Base-by-base conservation (phyloP, 2,888 invertebrate genomes). In the Augochlorella aurata region DNA sequence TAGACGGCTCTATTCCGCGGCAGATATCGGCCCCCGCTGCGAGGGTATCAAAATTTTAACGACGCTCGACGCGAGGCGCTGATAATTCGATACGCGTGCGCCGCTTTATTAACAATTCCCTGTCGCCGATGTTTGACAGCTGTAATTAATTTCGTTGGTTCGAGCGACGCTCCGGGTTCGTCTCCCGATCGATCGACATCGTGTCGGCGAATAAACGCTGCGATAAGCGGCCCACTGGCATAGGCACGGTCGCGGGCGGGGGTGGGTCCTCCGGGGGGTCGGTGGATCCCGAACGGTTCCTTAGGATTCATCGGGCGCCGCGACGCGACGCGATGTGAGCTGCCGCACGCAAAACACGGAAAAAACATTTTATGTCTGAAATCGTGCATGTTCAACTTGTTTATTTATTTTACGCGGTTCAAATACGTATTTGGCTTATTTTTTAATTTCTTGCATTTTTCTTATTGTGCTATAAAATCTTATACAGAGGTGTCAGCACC, bases 21-120 rank as follows among this genome's bases (percentile, higher is more conserved):
- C 74, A n/a, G 78, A 16, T 49, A 61, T 24, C 58, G 18, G 38
- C 70, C 54, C 66, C 54, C 24, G 70, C 65, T 24, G 24, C 65
- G 18, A 14, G 38, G 61, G 67, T 47, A 79, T 73, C 73, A 54
- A 79, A 81, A 65, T 81, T 80, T 69, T 18, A 58, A 24, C 50
- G 61, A 75, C 47, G 47, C 24, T 68, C 68, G 65, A 69, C 70
- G 52, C 21, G 50, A 14, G 58, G 21, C 38, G 65, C 38, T 49
- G 54, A 52, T 52, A 67, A 79, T 67, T 70, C 38, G 66, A 67
- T 63, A 29, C 54, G 44, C 68, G 58, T 10, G 21, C 63, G 72
- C 38, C 50, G 67, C 49, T 73, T 80, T 74, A 74, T 71, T 68
- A 68, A 67, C 70, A 65, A 68, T 81, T 81, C 69, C 61, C 80